Base-by-base conservation (phyloP, 2,113 vertebrate species). In the Myrmecophaga tridactyla region DNA sequence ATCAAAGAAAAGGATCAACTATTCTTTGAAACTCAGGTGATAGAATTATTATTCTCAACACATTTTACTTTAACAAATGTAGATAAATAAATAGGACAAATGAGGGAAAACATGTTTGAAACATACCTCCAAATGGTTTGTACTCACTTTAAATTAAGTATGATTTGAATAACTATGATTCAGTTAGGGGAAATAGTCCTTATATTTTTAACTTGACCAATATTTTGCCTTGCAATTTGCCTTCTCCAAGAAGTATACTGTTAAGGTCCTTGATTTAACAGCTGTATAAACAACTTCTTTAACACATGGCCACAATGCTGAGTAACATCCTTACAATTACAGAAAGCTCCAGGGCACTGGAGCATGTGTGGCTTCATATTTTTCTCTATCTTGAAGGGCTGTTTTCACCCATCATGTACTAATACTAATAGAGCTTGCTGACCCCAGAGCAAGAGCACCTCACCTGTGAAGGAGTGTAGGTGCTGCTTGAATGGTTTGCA, bases 381-480 rank as follows among this genome's bases (percentile, higher is more conserved):
- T 60, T 60, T 48, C 39, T 69, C 25, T 93, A 83, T 89, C n/a
- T 15, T n/a, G 12, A 75, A 70, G 56, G 25, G 18, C 12, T 96
- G 25, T 56, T 95, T 93, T 67, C 48, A 92, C 67, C 65, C 53
- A 63, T 39, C 20, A 51, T 63, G 67, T 46, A n/a, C 67, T 77
- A 43, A 43, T 80, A 46, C 53, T 89, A 94, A 97, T 23, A 63
- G 73, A 90, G 80, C 41, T 86, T 65, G 21, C 89, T 94, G 92
- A 94, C 86, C 90, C 58, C 14, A 53, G 43, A 85, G 65, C 20
- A 81, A 87, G 76, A 94, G 62, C 41, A 83, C 5, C 23, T 94
- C 94, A 96, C 77, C 90, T 92, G 62, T 76, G 58, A 94, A 76
- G 73, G 21, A 90, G 58, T 41, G 6, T 53, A 75, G 69, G 85